Evolutionary conservation across 1,140 invertebrate species (phyloP).

Genomic region (Procambarus clarkii): DNA sequence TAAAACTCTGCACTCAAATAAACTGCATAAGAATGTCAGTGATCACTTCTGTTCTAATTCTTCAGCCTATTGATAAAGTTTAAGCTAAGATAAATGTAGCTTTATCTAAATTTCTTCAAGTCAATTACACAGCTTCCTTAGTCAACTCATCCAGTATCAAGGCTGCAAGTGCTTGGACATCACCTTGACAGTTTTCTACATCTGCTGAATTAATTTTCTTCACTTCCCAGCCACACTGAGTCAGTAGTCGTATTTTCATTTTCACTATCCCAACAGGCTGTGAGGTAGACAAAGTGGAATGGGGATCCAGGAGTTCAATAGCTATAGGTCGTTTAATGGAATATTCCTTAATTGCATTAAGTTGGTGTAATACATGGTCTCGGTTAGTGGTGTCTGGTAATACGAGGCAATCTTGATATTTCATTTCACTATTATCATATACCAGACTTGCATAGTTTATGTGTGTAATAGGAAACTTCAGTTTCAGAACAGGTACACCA

Average conservation of each 20-base stretch:
- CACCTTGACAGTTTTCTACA: slow-evolving; percentile 12
- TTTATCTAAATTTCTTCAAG: too few species aligned
- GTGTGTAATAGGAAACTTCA: slow-evolving; percentile 34
- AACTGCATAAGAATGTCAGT: too few species aligned
- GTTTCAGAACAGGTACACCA: slow-evolving; percentile 16
- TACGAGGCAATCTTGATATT: background rate
- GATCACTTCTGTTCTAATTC: too few species aligned
- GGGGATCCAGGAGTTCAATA: slow-evolving; percentile 39
- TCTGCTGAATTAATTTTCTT: background rate
- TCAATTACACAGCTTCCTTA: background rate
- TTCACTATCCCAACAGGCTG: slow-evolving; percentile 32
- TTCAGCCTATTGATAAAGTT: too few species aligned
- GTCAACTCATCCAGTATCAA: slow-evolving; percentile 20
- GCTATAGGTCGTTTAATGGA: background rate
- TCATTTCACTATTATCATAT: slow-evolving; percentile 11
- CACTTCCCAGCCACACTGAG: slow-evolving; percentile 32
- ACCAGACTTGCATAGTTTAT: slow-evolving; percentile 55
- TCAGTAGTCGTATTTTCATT: slow-evolving; percentile 40
- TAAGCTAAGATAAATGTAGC: too few species aligned
- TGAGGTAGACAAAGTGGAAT: background rate
- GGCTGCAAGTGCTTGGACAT: slow-evolving; percentile 32
- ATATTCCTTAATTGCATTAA: background rate
- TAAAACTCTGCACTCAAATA: too few species aligned
- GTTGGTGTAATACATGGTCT: slow-evolving; percentile 29
- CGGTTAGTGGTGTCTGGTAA: background rate